These are phyloP conservation scores for Mustela lutreola DNA, from an alignment of 2,113 vertebrate species.

Conservation along the genomic window DNA sequence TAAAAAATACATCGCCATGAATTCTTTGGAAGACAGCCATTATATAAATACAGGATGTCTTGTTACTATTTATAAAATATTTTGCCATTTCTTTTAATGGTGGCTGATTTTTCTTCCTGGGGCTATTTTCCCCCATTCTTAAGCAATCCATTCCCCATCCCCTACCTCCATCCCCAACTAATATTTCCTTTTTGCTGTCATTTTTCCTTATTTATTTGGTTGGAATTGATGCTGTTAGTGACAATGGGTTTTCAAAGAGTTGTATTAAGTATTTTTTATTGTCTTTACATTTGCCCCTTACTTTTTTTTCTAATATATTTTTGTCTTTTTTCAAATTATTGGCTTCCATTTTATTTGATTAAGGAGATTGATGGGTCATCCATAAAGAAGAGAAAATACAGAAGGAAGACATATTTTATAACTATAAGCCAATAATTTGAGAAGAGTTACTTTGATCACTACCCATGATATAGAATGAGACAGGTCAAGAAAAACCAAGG, in stretches of 20 bases:
- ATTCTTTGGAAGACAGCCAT: conserved; percentile 26
- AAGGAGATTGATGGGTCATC: neutral
- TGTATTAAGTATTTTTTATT: neutral
- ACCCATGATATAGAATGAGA: neutral
- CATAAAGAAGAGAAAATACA: neutral
- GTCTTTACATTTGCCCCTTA: neutral
- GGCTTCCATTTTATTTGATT: conserved; percentile 22
- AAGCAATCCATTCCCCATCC: neutral
- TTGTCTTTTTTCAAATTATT: neutral
- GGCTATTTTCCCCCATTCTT: neutral
- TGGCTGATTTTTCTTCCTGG: neutral
- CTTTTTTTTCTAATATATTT: neutral
- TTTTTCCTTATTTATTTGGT: conserved; percentile 21
- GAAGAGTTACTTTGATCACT: neutral
- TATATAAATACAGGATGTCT: conserved; percentile 52
- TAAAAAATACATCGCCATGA: neutral
- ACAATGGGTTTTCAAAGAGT: neutral
- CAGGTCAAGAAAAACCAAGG: neutral
- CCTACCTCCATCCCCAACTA: neutral
- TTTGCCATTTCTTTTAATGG: conserved; percentile 36
- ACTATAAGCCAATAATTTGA: neutral
- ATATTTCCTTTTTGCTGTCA: conserved; percentile 5
- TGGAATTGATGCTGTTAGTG: neutral
- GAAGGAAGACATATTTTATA: neutral
- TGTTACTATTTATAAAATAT: conserved; percentile 59